These are phyloP conservation scores for Aspidapion aeneum DNA, from an alignment of 2,888 invertebrate species.

Conservation along the genomic window DNA sequence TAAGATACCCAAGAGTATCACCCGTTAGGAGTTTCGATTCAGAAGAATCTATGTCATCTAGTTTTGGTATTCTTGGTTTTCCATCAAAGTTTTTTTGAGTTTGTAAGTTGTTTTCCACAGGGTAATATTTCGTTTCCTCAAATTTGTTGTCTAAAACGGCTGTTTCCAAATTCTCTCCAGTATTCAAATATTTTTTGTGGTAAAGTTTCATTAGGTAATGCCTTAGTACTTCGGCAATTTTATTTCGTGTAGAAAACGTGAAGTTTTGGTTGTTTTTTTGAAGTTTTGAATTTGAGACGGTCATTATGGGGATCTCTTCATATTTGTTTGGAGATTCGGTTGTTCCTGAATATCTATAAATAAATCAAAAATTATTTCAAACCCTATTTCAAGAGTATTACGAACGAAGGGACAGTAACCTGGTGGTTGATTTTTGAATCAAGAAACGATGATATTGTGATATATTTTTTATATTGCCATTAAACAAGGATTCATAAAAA, in stretches of 20 bases:
- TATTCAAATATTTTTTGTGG: slow-evolving; percentile 12
- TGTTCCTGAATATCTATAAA: slow-evolving; percentile 10
- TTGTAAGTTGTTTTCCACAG: slow-evolving; percentile 5
- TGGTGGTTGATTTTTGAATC: too few species aligned
- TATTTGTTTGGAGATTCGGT: slow-evolving; percentile 18
- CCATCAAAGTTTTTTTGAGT: neutral
- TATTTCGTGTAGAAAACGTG: slow-evolving; percentile 31
- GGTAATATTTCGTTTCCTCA: slow-evolving; percentile 10
- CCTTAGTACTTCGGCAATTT: slow-evolving; percentile 9
- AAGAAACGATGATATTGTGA: too few species aligned
- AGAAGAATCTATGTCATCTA: slow-evolving; percentile 9
- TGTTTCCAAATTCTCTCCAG: neutral
- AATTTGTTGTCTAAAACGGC: neutral
- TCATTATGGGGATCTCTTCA: slow-evolving; percentile 19
- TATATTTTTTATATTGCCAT: too few species aligned
- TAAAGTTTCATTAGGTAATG: neutral
- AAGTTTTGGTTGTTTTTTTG: neutral
- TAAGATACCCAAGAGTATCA: slow-evolving; percentile 26
- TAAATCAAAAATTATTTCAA: slow-evolving; percentile 14
- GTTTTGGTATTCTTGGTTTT: slow-evolving; percentile 5
- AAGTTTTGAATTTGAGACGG: slow-evolving; percentile 7
- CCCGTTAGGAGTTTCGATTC: slow-evolving; percentile 31
- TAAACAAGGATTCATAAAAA: slow-evolving; percentile 3
- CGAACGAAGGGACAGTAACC: too few species aligned
- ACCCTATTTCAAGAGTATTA: neutral